Evolutionary conservation across 2,888 invertebrate genomes (phyloP).

Genomic region (Dichetophora obliterata): DNA sequence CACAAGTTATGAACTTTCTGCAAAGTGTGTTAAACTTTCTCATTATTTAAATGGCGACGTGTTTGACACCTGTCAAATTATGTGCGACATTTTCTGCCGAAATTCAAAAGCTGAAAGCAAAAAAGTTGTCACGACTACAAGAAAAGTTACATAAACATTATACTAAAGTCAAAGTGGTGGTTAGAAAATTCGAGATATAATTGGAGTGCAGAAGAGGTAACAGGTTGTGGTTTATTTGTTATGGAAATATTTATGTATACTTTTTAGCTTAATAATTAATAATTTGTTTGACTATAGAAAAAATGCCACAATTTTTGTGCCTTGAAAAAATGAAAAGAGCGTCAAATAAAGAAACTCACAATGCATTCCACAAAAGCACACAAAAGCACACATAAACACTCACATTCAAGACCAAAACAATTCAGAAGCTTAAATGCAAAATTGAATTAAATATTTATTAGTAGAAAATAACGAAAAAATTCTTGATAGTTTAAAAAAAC

Average conservation of each 20-base stretch:
- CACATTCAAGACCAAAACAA: not conserved
- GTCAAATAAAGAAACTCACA: not conserved
- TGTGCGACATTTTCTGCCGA: slow-evolving; percentile 22
- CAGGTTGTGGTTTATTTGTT: no score
- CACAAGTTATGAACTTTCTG: not conserved
- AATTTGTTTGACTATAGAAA: no score
- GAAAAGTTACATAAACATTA: not conserved
- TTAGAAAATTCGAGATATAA: not conserved
- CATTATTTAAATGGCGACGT: slow-evolving; percentile 38
- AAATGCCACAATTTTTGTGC: no score
- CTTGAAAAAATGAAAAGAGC: not conserved
- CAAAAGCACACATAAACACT: not conserved
- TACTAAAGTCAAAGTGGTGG: not conserved
- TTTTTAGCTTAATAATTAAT: no score
- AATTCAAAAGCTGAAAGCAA: slow-evolving; percentile 5
- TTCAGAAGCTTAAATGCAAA: not conserved
- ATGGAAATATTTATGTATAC: no score
- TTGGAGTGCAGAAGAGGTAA: not conserved
- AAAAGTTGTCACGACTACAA: not conserved
- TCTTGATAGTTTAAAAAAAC: no score
- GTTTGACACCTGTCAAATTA: slow-evolving; percentile 39
- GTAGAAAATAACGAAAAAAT: no score
- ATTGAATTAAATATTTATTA: no score
- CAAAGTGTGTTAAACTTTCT: slow-evolving; percentile 28
- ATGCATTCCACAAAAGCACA: not conserved